Percentiles rank a stretch among this genome's conserved stretches.
These are phyloP conservation scores for Monopis laevigella DNA, from an alignment of 2,888 invertebrate genomes.

Conservation along the genomic window DNA sequence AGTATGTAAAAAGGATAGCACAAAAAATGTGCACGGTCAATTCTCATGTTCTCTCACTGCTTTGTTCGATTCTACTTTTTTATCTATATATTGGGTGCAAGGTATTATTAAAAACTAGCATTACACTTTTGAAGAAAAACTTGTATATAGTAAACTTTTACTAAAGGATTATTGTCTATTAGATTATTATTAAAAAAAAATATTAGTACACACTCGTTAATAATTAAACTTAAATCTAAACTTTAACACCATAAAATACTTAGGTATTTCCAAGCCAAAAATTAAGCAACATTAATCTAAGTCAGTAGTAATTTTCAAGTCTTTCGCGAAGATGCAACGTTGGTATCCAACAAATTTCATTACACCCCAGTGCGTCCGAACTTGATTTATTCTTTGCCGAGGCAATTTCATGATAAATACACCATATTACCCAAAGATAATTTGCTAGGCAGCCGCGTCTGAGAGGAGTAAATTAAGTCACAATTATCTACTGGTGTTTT, in stretches of 20 bases:
- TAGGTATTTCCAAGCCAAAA: conserved; percentile 3
- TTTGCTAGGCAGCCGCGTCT: conserved; percentile 27
- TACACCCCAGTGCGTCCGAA: conserved; percentile 16
- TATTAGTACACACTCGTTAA: too few species aligned
- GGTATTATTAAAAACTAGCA: too few species aligned
- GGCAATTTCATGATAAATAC: conserved; percentile 30
- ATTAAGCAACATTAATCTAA: conserved; percentile 9
- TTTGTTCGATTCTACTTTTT: too few species aligned
- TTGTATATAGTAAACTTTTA: too few species aligned
- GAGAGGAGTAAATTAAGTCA: conserved; percentile 36
- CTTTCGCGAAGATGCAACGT: conserved; percentile 6
- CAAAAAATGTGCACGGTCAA: too few species aligned
- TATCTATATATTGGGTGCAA: too few species aligned
- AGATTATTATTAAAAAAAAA: too few species aligned
- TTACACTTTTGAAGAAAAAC: too few species aligned
- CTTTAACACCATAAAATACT: background rate
- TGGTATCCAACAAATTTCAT: conserved; percentile 7
- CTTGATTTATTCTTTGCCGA: conserved; percentile 28
- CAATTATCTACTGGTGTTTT: conserved; percentile 29
- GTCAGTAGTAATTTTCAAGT: conserved; percentile 6
- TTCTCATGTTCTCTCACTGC: too few species aligned
- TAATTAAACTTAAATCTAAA: too few species aligned
- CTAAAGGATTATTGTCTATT: too few species aligned
- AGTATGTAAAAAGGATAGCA: too few species aligned
- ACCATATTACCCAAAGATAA: conserved; percentile 29